phyloP scores from a whole-genome alignment of 1,140 invertebrate genomes.

The Muscidifurax raptorellus region DNA sequence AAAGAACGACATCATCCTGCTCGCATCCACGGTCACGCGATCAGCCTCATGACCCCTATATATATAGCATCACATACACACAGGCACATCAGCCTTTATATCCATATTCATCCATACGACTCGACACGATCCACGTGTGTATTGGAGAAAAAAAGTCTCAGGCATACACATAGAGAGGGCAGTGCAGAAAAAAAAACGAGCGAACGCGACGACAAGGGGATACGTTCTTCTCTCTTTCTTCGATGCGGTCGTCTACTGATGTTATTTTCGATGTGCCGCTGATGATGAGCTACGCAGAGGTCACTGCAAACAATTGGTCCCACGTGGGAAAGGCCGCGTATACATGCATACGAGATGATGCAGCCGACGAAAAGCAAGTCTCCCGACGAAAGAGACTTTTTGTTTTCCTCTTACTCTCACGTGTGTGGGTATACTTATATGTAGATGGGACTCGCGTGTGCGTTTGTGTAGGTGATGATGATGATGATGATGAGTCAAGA shows the following conservation, averaged over 20 bases:
- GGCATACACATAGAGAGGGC: neutral
- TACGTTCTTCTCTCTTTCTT: neutral
- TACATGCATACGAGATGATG: slow-evolving; percentile 33
- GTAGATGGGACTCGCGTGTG: too few species aligned
- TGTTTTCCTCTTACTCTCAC: neutral
- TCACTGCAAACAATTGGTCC: slow-evolving; percentile 73
- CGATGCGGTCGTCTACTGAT: neutral
- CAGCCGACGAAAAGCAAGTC: neutral
- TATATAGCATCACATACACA: neutral
- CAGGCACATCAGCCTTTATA: neutral
- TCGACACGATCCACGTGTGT: too few species aligned
- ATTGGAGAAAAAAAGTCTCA: too few species aligned
- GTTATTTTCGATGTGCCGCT: neutral
- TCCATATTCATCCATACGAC: neutral
- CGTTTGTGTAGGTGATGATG: too few species aligned
- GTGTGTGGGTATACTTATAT: too few species aligned
- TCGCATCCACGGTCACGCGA: neutral
- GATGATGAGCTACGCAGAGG: slow-evolving; percentile 59
- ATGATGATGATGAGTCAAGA: too few species aligned
- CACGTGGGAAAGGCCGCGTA: slow-evolving; percentile 71
- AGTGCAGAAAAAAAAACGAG: neutral
- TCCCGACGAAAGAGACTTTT: neutral
- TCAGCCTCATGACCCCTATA: slow-evolving; percentile 21
- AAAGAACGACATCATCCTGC: neutral
- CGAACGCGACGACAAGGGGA: neutral